phyloP scores from a whole-genome alignment of 2,888 invertebrate species.

The Creontiades dilutus region DNA sequence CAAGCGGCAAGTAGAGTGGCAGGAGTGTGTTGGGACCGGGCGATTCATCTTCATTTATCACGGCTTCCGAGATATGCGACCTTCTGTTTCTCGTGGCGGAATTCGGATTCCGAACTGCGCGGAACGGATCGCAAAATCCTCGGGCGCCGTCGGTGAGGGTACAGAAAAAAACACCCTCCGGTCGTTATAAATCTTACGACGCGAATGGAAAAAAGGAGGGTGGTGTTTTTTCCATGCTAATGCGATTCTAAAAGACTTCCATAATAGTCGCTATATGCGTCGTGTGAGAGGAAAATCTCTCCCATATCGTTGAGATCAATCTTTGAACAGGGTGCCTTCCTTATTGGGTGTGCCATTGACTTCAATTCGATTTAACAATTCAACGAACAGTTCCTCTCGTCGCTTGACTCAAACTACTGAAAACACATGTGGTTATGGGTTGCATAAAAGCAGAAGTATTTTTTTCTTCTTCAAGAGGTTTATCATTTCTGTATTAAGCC shows the following conservation, averaged over 20 bases:
- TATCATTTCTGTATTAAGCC: too few species aligned
- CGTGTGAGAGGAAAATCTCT: too few species aligned
- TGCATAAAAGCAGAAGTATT: too few species aligned
- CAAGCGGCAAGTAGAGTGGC: slow-evolving; percentile 1
- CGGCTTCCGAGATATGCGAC: slow-evolving; percentile 19
- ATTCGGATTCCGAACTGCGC: not conserved
- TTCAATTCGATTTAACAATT: too few species aligned
- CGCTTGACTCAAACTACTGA: too few species aligned
- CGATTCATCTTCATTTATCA: slow-evolving; percentile 20
- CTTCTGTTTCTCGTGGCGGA: slow-evolving; percentile 18
- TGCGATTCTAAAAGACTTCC: slow-evolving; percentile 7
- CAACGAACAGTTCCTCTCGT: too few species aligned
- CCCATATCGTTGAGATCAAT: too few species aligned
- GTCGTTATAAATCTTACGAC: not conserved
- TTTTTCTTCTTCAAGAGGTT: too few species aligned
- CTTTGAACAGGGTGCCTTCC: too few species aligned
- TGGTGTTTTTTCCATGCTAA: not conserved
- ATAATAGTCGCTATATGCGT: not conserved
- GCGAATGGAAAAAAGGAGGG: not conserved
- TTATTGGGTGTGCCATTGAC: too few species aligned
- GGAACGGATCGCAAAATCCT: not conserved
- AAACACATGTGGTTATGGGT: too few species aligned
- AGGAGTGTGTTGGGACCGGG: not conserved
- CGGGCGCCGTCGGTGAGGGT: not conserved
- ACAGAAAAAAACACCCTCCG: not conserved